Base-by-base conservation (phyloP, 2,888 invertebrate species). In the Catocala fraxini region DNA sequence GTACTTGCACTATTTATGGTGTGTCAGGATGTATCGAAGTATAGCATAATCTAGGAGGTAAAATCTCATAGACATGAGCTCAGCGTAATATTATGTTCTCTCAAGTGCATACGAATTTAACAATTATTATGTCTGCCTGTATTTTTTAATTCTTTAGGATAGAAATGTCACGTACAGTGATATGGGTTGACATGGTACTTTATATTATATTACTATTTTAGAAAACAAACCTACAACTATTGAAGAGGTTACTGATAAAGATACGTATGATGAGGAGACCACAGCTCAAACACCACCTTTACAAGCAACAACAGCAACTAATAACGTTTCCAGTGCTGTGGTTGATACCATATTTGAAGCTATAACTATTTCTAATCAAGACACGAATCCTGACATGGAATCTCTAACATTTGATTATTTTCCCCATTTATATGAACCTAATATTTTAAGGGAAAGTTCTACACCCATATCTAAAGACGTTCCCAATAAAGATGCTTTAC, bases 361-460 rank as follows among this genome's bases (percentile, higher is more conserved):
- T 33, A 53, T 62, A 42, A 25, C 46, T 7, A 11, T 39, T 11
- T 10, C 58, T 15, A n/a, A 15, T 35, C 10, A 13, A 51, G 58
- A 59, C 25, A n/a, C 9, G 1, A 25, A 6, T 34, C 6, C 51
- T 39, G 58, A 63, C 9, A 58, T 55, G 5, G 63, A 59, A 42
- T 54, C 49, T 10, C 25, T 54, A 33, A 72, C 80, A 34, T 90
- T 89, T 64, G 87, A 92, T 79, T 90, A 86, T 64, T 85, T 91
- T 60, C 86, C 89, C 13, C 82, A 90, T 74, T 73, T 87, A 13
- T 83, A 86, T 68, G 82, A 87, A 52, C 78, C 82, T 54, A 84
- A 54, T 34, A 25, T 33, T 0, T 25, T 82, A 43, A 81, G 67
- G 51, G 79, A 80, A 62, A 52, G 73, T 5, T 65, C 81, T 49